Evolutionary conservation across 2,888 invertebrate species (phyloP), one percentile per base, ranked within the genome.

Genomic region (Heteromurus nitidus): DNA sequence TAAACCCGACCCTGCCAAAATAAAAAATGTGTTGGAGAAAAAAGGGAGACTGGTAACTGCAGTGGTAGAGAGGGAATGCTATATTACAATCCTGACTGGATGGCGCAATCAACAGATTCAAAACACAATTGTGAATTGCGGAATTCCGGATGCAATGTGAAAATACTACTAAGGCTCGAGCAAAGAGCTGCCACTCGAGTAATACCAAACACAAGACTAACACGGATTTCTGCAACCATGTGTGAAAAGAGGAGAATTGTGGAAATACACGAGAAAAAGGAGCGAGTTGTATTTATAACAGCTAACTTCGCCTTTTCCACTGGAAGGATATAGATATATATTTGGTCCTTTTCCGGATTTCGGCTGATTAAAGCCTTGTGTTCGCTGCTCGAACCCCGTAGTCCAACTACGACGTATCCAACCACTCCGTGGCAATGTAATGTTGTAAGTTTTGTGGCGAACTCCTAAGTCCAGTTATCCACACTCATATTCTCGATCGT

Each of bases 341-440:
- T 58, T 22, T 26, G 24, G 24, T 16, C 7, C 13, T 36, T 13
- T 36, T 42, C 9, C 22, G 47, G 73, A 73, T 47, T 73, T 73
- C 30, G 53, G 50, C 31, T 74, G 74, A 74, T 65, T 74, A 65
- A 55, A 74, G 60, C 44, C 16, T 30, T 70, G 68, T 68, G 50
- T 65, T 67, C 42, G 44, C 67, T 42, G 47, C 18, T 26, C 67
- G 75, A 58, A 53, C 75, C 67, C 26, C 44, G 67, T 67, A 55
- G 55, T 67, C 36, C 20, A 36, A 75, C 75, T 75, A 75, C 65
- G 36, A 58, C 55, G 26, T 55, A 58, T 28, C 36, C n/a, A 36
- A 60, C 75, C 67, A 47, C 67, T 75, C 50, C 67, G 36, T 67
- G 75, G 67, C 26, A 75, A 67, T 67, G 42, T 67, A 67, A 75